phyloP scores from a whole-genome alignment of 2,113 vertebrate genomes.

The Ictidomys tridecemlineatus region DNA sequence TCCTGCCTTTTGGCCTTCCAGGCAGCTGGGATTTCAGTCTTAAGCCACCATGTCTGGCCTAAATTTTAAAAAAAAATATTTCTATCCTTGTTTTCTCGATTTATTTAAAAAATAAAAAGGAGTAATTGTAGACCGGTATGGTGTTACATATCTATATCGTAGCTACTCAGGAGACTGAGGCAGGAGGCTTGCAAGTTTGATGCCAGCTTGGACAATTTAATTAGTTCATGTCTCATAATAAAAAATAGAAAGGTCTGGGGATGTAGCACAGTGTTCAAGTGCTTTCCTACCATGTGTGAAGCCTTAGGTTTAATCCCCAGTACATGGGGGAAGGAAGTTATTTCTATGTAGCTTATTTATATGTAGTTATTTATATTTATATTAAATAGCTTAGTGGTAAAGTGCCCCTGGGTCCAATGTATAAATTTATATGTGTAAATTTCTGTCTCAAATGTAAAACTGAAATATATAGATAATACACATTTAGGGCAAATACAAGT shows the following conservation, averaged over 20 bases:
- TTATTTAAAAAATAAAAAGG: background rate
- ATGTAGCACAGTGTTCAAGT: background rate
- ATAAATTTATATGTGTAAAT: background rate
- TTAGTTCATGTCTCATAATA: background rate
- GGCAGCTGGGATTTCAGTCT: background rate
- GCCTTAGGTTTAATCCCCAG: background rate
- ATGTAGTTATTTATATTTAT: no score
- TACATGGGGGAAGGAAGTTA: background rate
- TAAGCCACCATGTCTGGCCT: background rate
- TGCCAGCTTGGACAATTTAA: background rate
- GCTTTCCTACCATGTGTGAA: background rate
- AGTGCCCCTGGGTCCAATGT: no score
- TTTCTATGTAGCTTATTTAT: background rate
- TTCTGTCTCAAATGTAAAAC: constrained; percentile 11
- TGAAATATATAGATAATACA: background rate
- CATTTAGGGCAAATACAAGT: background rate
- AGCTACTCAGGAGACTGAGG: background rate
- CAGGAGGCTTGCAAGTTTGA: background rate
- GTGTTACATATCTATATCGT: background rate
- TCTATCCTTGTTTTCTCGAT: background rate
- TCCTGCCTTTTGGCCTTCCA: background rate
- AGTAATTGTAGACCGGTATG: background rate
- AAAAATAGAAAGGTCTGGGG: background rate
- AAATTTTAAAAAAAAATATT: background rate
- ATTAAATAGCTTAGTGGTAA: no score